Percentiles rank a stretch among this genome's conserved stretches.
Conservation (phyloP, 2,888 invertebrate genomes). For the Thecocarcelia acutangulata region DNA sequence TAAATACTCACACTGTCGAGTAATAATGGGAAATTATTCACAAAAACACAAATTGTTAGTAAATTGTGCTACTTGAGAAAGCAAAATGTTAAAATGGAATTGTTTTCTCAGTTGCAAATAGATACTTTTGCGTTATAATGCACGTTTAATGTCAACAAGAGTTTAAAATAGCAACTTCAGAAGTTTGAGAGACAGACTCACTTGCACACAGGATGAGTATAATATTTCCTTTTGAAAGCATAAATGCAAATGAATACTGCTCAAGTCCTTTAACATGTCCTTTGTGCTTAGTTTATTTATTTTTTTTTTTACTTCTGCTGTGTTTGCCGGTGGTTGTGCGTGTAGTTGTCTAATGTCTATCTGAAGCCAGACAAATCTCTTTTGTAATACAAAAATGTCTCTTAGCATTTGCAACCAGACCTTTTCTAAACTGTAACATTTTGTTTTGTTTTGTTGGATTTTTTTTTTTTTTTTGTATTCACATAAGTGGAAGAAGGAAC, state of each 20-base stretch:
- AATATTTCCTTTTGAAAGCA: constrained; percentile 20
- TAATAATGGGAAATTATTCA: background rate
- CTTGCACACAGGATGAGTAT: constrained; percentile 13
- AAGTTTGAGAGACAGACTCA: background rate
- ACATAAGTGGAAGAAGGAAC: background rate
- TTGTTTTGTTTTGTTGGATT: background rate
- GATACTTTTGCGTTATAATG: constrained; percentile 17
- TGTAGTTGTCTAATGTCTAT: constrained; percentile 28
- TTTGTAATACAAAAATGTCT: constrained; percentile 42
- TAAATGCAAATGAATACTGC: constrained; percentile 42
- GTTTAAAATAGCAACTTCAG: constrained; percentile 8
- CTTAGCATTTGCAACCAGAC: constrained; percentile 38
- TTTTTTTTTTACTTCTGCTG: constrained; percentile 3
- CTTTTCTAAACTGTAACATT: constrained; percentile 45
- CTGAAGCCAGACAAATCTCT: constrained; percentile 39
- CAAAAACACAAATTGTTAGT: background rate
- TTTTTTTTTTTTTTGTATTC: background rate
- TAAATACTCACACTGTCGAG: background rate
- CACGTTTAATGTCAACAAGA: constrained; percentile 29
- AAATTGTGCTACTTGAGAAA: constrained; percentile 22
- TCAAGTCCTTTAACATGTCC: constrained; percentile 39
- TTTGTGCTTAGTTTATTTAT: constrained; percentile 8
- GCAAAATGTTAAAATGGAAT: constrained; percentile 15
- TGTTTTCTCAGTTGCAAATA: constrained; percentile 5
- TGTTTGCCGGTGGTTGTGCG: constrained; percentile 19